These are phyloP conservation scores for Luehdorfia chinensis DNA, from an alignment of 1,140 invertebrate species.

Conservation along the genomic window DNA sequence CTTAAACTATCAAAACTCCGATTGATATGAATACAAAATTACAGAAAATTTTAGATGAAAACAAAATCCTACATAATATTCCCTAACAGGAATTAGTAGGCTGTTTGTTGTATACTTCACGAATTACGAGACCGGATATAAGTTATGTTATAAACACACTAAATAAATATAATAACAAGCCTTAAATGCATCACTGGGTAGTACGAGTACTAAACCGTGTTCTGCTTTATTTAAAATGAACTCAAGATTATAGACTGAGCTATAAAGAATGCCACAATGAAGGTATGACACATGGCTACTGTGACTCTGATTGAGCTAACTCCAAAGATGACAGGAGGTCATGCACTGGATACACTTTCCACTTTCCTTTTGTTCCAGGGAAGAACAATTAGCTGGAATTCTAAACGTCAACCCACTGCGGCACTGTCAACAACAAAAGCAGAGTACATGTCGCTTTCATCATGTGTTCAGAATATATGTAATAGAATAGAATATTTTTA, in stretches of 20 bases:
- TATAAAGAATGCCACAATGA: constrained; percentile 35
- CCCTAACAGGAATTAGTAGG: constrained; percentile 44
- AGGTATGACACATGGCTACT: constrained; percentile 33
- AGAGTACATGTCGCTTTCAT: constrained; percentile 29
- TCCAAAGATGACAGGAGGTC: constrained; percentile 23
- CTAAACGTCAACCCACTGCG: constrained; percentile 30
- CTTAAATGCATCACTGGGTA: neutral
- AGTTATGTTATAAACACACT: constrained; percentile 43
- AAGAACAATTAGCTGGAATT: constrained; percentile 31
- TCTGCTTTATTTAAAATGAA: constrained; percentile 30
- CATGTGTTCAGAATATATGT: too few species aligned
- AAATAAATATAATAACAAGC: constrained; percentile 33
- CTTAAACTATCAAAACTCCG: neutral
- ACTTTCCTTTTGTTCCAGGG: constrained; percentile 33
- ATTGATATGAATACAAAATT: neutral
- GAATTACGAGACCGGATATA: constrained; percentile 56
- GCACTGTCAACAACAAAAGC: constrained; percentile 35
- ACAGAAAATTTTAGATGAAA: constrained; percentile 1
- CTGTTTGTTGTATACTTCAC: constrained; percentile 44
- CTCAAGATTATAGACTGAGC: constrained; percentile 32
- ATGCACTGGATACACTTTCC: constrained; percentile 34
- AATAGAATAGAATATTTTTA: too few species aligned
- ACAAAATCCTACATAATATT: neutral
- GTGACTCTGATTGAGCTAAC: constrained; percentile 61
- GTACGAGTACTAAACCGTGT: constrained; percentile 27